phyloP scores from a whole-genome alignment of 2,797 vertebrate species.

The Paratrypauchen microcephalus region DNA sequence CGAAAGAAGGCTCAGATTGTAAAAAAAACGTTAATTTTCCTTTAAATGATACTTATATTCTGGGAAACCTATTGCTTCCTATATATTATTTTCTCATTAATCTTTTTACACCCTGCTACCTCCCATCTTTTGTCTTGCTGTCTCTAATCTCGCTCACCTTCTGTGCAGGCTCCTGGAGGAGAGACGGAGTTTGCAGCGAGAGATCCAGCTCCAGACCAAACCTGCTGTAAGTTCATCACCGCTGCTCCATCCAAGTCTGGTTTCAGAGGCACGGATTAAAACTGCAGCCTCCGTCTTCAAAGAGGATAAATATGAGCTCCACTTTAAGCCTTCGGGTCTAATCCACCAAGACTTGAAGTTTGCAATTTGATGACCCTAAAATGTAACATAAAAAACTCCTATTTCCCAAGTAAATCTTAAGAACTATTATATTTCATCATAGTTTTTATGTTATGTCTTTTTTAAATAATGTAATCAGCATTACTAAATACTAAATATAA shows the following conservation, averaged over 20 bases:
- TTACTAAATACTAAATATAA: no score
- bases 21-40: no score
- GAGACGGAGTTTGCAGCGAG: conserved; percentile 80
- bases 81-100: neutral
- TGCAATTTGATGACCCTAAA: conserved; percentile 10
- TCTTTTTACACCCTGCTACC: conserved; percentile 12
- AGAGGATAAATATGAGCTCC: conserved; percentile 46
- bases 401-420: neutral
- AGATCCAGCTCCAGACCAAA: conserved; percentile 78
- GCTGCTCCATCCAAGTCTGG: conserved; percentile 31
- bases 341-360: conserved; percentile 30
- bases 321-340: conserved; percentile 42
- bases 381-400: conserved; percentile 17
- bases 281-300: conserved; percentile 31
- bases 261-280: conserved; percentile 43
- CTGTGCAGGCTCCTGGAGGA: conserved; percentile 84
- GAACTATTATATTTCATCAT: no score
- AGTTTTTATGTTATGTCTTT: no score
- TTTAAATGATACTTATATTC: no score
- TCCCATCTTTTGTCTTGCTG: neutral
- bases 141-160: conserved; percentile 14
- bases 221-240: conserved; percentile 78
- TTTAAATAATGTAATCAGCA: no score
- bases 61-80: no score
- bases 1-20: no score